Conservation (phyloP, 1,140 invertebrate genomes). For the Aphaenogaster rudis region DNA sequence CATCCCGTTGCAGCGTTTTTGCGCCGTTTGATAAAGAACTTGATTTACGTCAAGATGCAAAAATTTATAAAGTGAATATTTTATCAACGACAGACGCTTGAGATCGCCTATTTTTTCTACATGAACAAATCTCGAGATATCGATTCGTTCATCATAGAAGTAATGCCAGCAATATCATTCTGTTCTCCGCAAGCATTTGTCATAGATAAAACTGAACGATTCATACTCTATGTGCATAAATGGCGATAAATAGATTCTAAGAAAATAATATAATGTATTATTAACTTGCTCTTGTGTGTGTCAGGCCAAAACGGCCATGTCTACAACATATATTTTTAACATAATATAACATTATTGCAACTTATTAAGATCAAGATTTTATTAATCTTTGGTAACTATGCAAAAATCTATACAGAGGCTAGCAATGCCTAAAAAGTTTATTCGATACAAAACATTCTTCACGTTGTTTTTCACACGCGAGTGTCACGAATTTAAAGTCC, state of each 20-base stretch:
- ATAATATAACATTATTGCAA: background rate
- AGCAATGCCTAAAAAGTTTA: background rate
- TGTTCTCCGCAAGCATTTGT: background rate
- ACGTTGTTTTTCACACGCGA: background rate
- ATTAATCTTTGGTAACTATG: slow-evolving; percentile 16
- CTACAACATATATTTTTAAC: background rate
- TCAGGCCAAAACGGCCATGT: background rate
- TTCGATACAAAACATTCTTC: background rate
- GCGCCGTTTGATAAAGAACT: background rate
- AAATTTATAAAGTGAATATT: background rate
- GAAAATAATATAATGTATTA: background rate
- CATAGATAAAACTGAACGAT: background rate
- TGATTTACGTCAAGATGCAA: background rate
- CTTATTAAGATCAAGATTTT: slow-evolving; percentile 7
- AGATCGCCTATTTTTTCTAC: background rate
- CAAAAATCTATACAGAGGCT: background rate
- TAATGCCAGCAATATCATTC: background rate
- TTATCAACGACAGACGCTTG: background rate
- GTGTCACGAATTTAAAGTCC: background rate
- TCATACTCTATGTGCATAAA: background rate
- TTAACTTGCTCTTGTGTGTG: background rate
- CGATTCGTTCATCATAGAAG: background rate
- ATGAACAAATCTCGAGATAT: background rate
- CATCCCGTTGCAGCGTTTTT: background rate
- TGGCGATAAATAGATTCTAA: background rate